Evolutionary conservation across 2,888 invertebrate species (phyloP).

Genomic region (Lasioglossum marginatum): DNA sequence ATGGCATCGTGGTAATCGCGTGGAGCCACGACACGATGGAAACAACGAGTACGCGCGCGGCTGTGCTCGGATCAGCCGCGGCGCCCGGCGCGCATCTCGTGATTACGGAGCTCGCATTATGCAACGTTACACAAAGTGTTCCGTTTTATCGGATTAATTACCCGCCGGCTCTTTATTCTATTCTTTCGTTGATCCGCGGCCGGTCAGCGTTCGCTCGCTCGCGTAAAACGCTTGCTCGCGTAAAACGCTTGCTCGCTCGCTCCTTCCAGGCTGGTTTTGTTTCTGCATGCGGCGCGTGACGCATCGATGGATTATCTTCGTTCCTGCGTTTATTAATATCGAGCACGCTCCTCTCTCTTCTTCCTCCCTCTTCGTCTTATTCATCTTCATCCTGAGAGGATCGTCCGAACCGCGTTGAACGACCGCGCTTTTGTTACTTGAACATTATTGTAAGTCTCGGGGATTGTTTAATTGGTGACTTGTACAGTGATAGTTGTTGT

Average conservation of each 20-base stretch:
- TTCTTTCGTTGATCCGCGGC: slow-evolving; percentile 54
- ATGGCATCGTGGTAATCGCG: slow-evolving; percentile 27
- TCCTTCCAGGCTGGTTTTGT: slow-evolving; percentile 36
- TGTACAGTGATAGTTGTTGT: neutral
- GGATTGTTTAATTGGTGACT: neutral
- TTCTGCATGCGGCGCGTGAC: slow-evolving; percentile 44
- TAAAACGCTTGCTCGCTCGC: slow-evolving; percentile 17
- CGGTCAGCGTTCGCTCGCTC: slow-evolving; percentile 30
- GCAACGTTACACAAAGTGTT: slow-evolving; percentile 62
- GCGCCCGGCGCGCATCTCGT: slow-evolving; percentile 37
- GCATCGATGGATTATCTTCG: slow-evolving; percentile 62
- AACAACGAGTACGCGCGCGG: slow-evolving; percentile 41
- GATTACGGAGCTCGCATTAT: slow-evolving; percentile 66
- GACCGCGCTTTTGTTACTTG: neutral
- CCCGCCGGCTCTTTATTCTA: slow-evolving; percentile 48
- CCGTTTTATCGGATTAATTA: slow-evolving; percentile 66
- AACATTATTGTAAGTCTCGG: neutral
- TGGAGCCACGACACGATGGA: slow-evolving; percentile 44
- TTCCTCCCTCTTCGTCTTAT: neutral
- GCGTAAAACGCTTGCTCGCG: slow-evolving; percentile 11
- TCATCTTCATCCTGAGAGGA: neutral
- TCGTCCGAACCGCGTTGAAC: neutral
- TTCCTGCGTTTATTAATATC: slow-evolving; percentile 53
- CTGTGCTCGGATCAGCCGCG: neutral
- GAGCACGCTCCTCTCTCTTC: slow-evolving; percentile 29